phyloP scores from a whole-genome alignment of 2,797 vertebrate species.

The Melanotaenia parkinsoni region DNA sequence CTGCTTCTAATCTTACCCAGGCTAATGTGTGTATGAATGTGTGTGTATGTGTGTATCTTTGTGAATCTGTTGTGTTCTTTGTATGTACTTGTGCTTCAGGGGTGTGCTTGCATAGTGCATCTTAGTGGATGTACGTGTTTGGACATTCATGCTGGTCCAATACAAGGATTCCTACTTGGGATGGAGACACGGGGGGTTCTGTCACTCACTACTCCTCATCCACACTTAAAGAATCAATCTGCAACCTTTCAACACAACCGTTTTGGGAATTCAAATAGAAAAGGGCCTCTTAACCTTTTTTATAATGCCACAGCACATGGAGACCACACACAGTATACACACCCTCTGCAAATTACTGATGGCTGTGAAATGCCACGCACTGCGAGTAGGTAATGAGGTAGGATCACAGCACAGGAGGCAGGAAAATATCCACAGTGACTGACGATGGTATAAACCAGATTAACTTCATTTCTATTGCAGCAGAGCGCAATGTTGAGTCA shows the following conservation, averaged over 20 bases:
- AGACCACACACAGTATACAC: constrained; percentile 57
- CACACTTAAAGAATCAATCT: constrained; percentile 48
- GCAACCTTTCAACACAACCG: constrained; percentile 42
- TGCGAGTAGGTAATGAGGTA: constrained; percentile 51
- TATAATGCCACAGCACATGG: constrained; percentile 48
- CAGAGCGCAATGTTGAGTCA: constrained; percentile 23
- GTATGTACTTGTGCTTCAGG: constrained; percentile 4
- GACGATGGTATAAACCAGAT: constrained; percentile 45
- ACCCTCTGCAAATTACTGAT: constrained; percentile 51
- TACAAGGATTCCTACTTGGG: constrained; percentile 5
- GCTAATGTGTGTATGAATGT: constrained; percentile 3
- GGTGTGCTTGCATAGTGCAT: not conserved
- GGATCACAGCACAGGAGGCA: constrained; percentile 38
- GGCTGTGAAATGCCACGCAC: constrained; percentile 58
- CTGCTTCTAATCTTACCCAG: constrained; percentile 56
- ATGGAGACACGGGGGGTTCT: not conserved
- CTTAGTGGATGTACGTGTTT: not conserved
- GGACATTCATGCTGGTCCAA: constrained; percentile 3
- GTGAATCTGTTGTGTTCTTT: constrained; percentile 17
- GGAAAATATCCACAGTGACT: constrained; percentile 33
- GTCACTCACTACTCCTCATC: constrained; percentile 33
- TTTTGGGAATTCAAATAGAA: constrained; percentile 45
- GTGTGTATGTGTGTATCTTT: constrained; percentile 9
- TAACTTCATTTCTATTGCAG: constrained; percentile 45
- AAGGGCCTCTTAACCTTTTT: constrained; percentile 62